Conservation (phyloP, 2,888 invertebrate species). For the Meloe dianella region DNA sequence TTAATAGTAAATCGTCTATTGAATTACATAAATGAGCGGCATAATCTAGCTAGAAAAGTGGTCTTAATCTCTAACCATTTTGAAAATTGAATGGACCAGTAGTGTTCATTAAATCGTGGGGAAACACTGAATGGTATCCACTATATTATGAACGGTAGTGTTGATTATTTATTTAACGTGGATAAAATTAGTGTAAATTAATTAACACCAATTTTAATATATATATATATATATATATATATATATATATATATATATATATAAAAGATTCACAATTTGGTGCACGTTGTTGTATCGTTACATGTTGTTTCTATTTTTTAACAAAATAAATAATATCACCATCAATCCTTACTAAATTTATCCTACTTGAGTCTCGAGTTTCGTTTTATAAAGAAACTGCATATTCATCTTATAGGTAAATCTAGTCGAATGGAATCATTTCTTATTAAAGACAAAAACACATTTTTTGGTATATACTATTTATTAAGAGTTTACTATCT, state of each 20-base stretch:
- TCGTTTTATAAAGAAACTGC: slow-evolving; percentile 37
- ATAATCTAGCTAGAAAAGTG: not conserved
- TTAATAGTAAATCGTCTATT: slow-evolving; percentile 2
- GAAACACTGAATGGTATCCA: not conserved
- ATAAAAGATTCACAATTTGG: slow-evolving; percentile 15
- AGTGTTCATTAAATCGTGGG: slow-evolving; percentile 1
- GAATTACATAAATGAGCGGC: not conserved
- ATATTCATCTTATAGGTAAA: slow-evolving; percentile 43
- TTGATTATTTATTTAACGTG: slow-evolving; percentile 21
- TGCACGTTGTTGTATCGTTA: slow-evolving; percentile 23
- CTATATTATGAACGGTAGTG: not conserved
- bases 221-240: not conserved
- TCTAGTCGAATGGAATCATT: slow-evolving; percentile 42
- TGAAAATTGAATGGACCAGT: slow-evolving; percentile 1
- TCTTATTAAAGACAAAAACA: slow-evolving; percentile 30
- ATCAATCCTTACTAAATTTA: slow-evolving; percentile 12
- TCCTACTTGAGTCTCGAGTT: slow-evolving; percentile 8
- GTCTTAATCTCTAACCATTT: slow-evolving; percentile 3
- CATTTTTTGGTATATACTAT: slow-evolving; percentile 9
- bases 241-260: not conserved
- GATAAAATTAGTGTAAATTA: slow-evolving; percentile 24
- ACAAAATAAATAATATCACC: slow-evolving; percentile 15
- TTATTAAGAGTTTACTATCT: slow-evolving; percentile 8
- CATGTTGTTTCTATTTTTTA: not conserved
- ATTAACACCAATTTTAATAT: slow-evolving; percentile 18